Evolutionary conservation across 2,888 invertebrate genomes (phyloP).

Genomic region (Leucoma salicis): DNA sequence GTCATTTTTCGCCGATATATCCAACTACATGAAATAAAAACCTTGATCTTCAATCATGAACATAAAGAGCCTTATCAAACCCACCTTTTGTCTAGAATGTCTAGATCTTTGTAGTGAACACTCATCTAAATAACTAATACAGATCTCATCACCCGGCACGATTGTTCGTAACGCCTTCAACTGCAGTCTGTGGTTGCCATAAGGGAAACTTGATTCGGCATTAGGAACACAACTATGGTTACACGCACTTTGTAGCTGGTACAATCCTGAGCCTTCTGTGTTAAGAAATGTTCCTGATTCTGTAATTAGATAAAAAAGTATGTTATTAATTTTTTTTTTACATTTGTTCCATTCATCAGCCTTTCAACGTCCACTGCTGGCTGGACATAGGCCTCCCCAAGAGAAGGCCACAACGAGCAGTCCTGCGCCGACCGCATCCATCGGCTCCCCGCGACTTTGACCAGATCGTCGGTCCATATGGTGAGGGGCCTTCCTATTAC

Average conservation of each 20-base stretch:
- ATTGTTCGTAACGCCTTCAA: slow-evolving; percentile 88
- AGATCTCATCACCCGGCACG: slow-evolving; percentile 91
- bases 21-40: too few species aligned
- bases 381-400: too few species aligned
- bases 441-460: too few species aligned
- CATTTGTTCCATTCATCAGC: too few species aligned
- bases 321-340: too few species aligned
- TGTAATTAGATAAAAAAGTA: slow-evolving; percentile 37
- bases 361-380: too few species aligned
- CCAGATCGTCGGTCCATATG: too few species aligned
- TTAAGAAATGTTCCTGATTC: slow-evolving; percentile 91
- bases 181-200: slow-evolving; percentile 89
- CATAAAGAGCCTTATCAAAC: slow-evolving; percentile 2
- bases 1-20: too few species aligned
- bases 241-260: slow-evolving; percentile 91
- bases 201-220: slow-evolving; percentile 91
- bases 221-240: slow-evolving; percentile 97
- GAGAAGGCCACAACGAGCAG: too few species aligned
- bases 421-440: too few species aligned
- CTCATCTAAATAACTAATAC: slow-evolving; percentile 94
- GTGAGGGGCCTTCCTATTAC: too few species aligned
- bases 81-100: slow-evolving; percentile 91
- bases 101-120: slow-evolving; percentile 90
- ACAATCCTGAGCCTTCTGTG: slow-evolving; percentile 96
- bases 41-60: not conserved